Base-by-base conservation (phyloP, 2,797 vertebrate genomes). In the Neopelma chrysocephalum region DNA sequence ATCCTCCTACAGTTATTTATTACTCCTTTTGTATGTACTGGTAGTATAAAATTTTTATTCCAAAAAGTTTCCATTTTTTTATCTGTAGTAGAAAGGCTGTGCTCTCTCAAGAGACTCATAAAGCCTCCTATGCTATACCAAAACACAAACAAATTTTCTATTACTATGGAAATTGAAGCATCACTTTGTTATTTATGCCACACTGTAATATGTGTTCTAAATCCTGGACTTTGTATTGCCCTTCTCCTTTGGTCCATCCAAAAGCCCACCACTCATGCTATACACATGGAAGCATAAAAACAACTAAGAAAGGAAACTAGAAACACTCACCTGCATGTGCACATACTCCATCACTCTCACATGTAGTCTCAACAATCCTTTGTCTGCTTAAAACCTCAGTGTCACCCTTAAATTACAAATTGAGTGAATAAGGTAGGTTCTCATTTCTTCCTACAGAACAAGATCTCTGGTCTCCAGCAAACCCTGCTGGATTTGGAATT, bases 241-340 rank as follows among this genome's bases (percentile, higher is more conserved):
- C 48, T 82, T 82, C 66, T 54, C 27, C 73, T 89, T 64, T 43
- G 43, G 34, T 34, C 64, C 66, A 45, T 56, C 40, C 36, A 26
- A 80, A 51, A 90, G 40, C 51, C 42, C 15, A 22, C 38, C 64
- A 53, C 32, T 45, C 71, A 23, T 2, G 7, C 51, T 68, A 54
- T 5, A 36, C 2, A 1, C 12, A n/a, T 15, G 23, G 42, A 48
- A 61, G 7, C 13, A 29, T 27, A 56, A 73, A 68, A 78, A n/a
- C 3, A 68, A 32, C 9, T 47, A 56, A 56, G 23, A 76, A 58
- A 69, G 7, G 0, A 61, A 56, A 27, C 48, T 51, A 18, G 12
- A 58, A 45, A 54, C 18, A 68, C 15, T 14, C 22, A 21, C 9
- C 10, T 16, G 15, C 10, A 62, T 0, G 0, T 18, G 6, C 29